phyloP scores from a whole-genome alignment of 2,888 invertebrate species.

The Agrochola macilenta region DNA sequence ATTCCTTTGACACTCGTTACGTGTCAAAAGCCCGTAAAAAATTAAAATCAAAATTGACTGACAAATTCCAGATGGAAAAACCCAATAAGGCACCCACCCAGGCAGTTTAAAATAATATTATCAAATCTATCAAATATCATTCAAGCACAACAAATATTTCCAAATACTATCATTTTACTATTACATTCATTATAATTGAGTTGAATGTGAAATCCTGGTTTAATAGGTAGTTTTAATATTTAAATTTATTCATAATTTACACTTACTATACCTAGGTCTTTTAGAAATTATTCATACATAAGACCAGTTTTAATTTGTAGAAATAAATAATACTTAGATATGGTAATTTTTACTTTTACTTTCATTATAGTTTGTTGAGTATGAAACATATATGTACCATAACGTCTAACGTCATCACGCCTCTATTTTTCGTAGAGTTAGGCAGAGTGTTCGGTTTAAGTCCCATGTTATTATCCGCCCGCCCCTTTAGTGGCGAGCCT shows the following conservation, averaged over 20 bases:
- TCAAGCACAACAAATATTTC: neutral
- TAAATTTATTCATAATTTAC: slow-evolving; percentile 13
- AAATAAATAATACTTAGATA: slow-evolving; percentile 1
- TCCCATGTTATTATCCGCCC: too few relatives aligned
- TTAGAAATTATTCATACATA: slow-evolving; percentile 12
- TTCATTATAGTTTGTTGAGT: slow-evolving; percentile 37
- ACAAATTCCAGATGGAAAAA: too few relatives aligned
- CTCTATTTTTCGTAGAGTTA: neutral
- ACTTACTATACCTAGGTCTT: slow-evolving; percentile 2
- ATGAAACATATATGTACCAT: too few relatives aligned
- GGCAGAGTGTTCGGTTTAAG: neutral
- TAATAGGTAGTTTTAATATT: neutral
- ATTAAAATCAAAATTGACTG: too few relatives aligned
- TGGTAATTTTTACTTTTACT: slow-evolving; percentile 53
- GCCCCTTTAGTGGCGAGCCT: too few relatives aligned
- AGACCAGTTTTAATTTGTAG: slow-evolving; percentile 14
- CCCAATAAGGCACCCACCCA: too few relatives aligned
- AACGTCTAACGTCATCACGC: too few relatives aligned
- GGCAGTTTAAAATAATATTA: too few relatives aligned
- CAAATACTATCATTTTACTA: neutral
- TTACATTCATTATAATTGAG: neutral
- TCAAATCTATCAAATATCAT: too few relatives aligned
- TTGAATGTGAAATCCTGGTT: slow-evolving; percentile 15
- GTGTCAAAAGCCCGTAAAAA: too few relatives aligned
- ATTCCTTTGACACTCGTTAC: too few relatives aligned